Base-by-base conservation (phyloP, 2,113 vertebrate species). In the Equus quagga region DNA sequence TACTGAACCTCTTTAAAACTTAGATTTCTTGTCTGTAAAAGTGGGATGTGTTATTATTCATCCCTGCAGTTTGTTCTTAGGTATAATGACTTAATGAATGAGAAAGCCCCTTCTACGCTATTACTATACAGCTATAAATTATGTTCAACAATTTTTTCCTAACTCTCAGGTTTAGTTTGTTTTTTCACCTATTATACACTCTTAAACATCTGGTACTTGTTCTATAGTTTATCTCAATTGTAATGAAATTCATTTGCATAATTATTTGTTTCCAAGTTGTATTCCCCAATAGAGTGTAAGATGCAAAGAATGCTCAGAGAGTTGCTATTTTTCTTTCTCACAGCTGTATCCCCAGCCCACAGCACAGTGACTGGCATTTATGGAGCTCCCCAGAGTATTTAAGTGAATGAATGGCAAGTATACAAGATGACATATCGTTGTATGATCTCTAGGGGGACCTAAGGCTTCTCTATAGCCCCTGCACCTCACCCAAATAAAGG, bases 181-280 rank as follows among this genome's bases (percentile, higher is more conserved):
- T 73, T 93, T 70, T 80, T 56, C 7, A 46, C 46, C n/a, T 75
- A 24, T 73, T 78, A 67, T 41, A 56, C 4, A 96, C 41, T 79
- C 49, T 90, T 79, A 81, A 78, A 84, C 65, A 95, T 75, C 81
- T 97, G 78, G 24, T 88, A 79, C 54, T 96, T n/a, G 8, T 96
- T 90, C n/a, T 90, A 12, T 33, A 91, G 81, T 96, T 88, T 75
- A 72, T 96, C n/a, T 95, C 51, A 93, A 81, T 36, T 93, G 76
- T 54, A 60, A 60, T 94, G 82, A 87, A 75, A 70, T 87, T 88
- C 60, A 97, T 67, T 95, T 96, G 41, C 33, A 78, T 90, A 81
- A 81, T 72, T 51, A 93, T 91, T 94, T 94, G 46, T 93, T 96
- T 96, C 17, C 46, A 82, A 70, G 49, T 84, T 94, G 46, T 58